Evolutionary conservation across 2,113 vertebrate genomes (phyloP), one percentile per base, ranked within the genome.

Genomic region (Strix aluco): DNA sequence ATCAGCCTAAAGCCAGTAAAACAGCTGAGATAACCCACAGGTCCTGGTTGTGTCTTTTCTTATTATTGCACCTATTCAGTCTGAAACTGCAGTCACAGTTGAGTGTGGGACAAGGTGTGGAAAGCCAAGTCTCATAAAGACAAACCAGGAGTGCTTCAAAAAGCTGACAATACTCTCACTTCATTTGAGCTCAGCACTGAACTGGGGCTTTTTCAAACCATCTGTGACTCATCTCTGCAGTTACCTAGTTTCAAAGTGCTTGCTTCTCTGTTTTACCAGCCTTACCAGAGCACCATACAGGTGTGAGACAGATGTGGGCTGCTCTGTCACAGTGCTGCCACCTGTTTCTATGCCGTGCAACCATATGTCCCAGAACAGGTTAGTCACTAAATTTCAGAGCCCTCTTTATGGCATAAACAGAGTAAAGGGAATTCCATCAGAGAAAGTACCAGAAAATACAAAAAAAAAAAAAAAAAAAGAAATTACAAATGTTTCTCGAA

Each of bases 321-420:
- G 8, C 80, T 91, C 92, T 88, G 88, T 90, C 83, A 90, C 75
- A 88, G 59, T 71, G 74, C 88, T 95, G 52, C 77, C 92, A 94
- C 86, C 90, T 90, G 52, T 51, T 93, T 47, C 72, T 95, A 21
- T 65, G 84, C 88, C 5, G 2, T 70, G 87, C 7, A 46, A 78
- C 80, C 73, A 72, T 65, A 92, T 36, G 15, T 79, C 92, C 86
- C 82, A 58, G 66, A 96, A 91, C n/a, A 91, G 77, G 44, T 49
- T 74, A 83, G 66, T 88, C 92, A 90, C 94, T 97, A 86, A 92
- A 94, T 94, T 95, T 96, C 73, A 49, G 47, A 95, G 57, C 46
- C 61, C 29, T 87, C n/a, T 92, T 77, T 65, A 26, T 19, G 13
- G 13, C 72, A 69, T 81, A 96, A 95, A 81, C 38, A 81, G 54